Evolutionary conservation across 2,797 vertebrate genomes (phyloP), one percentile per base, ranked within the genome.

Genomic region (Coreius guichenoti): DNA sequence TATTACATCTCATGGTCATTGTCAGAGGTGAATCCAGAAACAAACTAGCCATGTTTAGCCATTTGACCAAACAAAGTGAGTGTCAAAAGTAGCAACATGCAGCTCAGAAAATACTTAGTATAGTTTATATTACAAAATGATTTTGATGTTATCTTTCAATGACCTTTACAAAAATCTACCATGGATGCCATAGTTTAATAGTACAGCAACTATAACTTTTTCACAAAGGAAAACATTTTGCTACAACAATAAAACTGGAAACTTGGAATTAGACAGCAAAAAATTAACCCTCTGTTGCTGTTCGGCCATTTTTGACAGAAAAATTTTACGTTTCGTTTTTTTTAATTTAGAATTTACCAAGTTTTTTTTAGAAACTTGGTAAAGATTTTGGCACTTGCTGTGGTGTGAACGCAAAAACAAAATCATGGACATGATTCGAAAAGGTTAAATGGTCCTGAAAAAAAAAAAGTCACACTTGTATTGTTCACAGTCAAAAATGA

Each of bases 61-160:
- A 36, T 58, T 81, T 36, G 14, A 81, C 14, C 12, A 14, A 51
- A 69, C n/a, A 65, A 54, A 26, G 23, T 17, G 14, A 51, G 63
- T 56, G 67, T 54, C 47, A 39, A 81, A 80, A 31, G 5, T 33
- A 29, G 9, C 14, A 45, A 31, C 19, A 45, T 49, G 49, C 26
- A 43, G 5, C 47, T 47, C 26, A 31, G 45, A 49, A 33, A 31
- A 80, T 31, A 63, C 21, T 58, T 23, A 7, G 43, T 21, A 51
- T 51, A 80, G 31, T 51, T 69, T 69, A 26, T 17, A 47, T 51
- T 70, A 70, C 67, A 81, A 80, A 61, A 33, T 26, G 29, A 54
- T 54, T 29, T 47, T 61, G 9, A 65, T 23, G 31, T 8, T 5
- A 29, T 54, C 21, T 81, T 36, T n/a, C 29, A 51, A 36, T 2